Base-by-base conservation (phyloP, 2,888 invertebrate species). In the Diloba caeruleocephala region DNA sequence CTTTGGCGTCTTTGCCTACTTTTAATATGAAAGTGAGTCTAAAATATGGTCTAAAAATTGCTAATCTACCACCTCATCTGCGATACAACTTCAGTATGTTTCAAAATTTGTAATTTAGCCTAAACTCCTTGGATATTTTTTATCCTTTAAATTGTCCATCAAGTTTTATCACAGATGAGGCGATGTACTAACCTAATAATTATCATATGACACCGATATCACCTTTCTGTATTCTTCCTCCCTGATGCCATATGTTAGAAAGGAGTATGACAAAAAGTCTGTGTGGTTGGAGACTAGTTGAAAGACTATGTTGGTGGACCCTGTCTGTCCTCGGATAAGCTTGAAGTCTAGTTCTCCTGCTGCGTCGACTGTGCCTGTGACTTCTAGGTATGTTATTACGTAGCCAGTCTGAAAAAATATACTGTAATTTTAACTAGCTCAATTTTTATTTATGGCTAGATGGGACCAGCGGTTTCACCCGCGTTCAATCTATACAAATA, bases 181-280 rank as follows among this genome's bases (percentile, higher is more conserved):
- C 21, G 10, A 21, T 36, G 33, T 61, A 84, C 81, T 79, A 76
- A 87, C 85, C 86, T 84, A 87, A 55, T 37, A 38, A 55, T 63
- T 61, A 66, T 67, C 65, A 62, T 60, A 51, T 9, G 83, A 79
- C 38, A 78, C 78, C 48, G 76, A 66, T 15, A 73, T 89, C 85
- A 92, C 92, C 92, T 93, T 92, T 85, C 84, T 84, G 59, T 90
- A 93, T 38, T 92, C 85, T 12, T 87, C 87, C 26, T 90, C 92
- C 42, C 76, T 71, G 37, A 93, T 89, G 7, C 92, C 92, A 52
- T 90, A 92, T 0, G 87, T 80, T 43, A 88, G 51, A 71, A 90
- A 93, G 26, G 81, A 81, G 80, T 85, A 93, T 0, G 84, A 65
- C 5, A 93, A 76, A 78, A 91, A 93, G 69, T 93, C 92, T 1